Percentiles rank a stretch among this genome's conserved stretches.
Evolutionary conservation across 2,888 invertebrate genomes (phyloP).

Genomic region (Punctoribates punctum): DNA sequence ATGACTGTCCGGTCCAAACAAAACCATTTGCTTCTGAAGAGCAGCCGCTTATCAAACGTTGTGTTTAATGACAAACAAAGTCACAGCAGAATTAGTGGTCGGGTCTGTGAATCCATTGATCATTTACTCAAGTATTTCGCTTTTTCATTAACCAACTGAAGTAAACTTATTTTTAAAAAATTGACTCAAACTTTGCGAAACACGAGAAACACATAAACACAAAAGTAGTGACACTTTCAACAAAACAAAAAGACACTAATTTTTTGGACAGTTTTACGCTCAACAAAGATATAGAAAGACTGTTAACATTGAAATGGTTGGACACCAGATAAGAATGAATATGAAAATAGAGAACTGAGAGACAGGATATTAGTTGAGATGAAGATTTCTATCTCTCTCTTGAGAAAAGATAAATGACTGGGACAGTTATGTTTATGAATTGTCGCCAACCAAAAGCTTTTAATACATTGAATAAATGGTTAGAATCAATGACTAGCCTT

Average conservation of each 20-base stretch:
- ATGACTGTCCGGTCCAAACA: background rate
- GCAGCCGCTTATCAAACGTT: background rate
- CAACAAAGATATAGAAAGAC: too few species aligned
- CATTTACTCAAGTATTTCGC: background rate
- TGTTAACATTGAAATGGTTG: background rate
- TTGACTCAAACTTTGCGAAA: too few species aligned
- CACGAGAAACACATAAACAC: background rate
- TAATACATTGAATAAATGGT: background rate
- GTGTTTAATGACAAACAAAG: background rate
- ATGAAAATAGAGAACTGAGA: background rate
- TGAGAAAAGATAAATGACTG: background rate
- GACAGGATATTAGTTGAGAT: background rate
- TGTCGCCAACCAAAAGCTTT: background rate
- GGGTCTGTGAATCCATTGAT: slow-evolving; percentile 13
- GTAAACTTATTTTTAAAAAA: background rate
- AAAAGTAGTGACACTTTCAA: background rate
- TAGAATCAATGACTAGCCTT: background rate
- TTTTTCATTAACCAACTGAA: background rate
- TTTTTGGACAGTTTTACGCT: background rate
- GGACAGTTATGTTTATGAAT: slow-evolving; percentile 10
- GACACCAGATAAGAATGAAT: slow-evolving; percentile 8
- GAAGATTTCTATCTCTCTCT: slow-evolving; percentile 5
- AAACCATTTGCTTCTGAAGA: background rate
- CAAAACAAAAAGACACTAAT: background rate
- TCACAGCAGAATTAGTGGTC: background rate